A percentile compares a stretch with the other conserved stretches of the same genome.
These are phyloP conservation scores for Nebria ingens DNA, from an alignment of 1,140 invertebrate genomes.

Conservation along the genomic window DNA sequence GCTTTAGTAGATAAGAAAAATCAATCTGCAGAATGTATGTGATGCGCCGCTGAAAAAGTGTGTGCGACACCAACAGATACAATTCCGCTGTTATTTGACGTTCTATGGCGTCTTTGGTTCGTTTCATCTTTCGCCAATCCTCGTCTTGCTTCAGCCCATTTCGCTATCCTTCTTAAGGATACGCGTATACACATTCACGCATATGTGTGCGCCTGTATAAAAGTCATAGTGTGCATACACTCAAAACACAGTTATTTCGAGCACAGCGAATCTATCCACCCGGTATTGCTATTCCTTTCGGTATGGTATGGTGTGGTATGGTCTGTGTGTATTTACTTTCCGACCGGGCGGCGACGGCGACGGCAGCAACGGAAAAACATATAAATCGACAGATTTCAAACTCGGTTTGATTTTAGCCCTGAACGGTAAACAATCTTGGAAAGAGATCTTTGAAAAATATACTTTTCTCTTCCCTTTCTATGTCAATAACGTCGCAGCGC, in stretches of 20 bases:
- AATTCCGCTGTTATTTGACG: neutral
- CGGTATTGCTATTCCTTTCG: neutral
- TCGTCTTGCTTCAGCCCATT: too few relatives aligned
- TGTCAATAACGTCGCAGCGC: neutral
- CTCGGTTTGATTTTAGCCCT: conserved; percentile 5
- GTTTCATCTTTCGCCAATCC: neutral
- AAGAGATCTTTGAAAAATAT: conserved; percentile 8
- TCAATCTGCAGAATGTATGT: too few relatives aligned
- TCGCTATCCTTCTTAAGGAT: too few relatives aligned
- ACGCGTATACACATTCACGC: too few relatives aligned
- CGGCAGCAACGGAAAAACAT: too few relatives aligned
- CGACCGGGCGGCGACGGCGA: neutral
- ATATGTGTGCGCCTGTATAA: neutral
- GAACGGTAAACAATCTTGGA: conserved; percentile 3
- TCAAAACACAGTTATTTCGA: neutral
- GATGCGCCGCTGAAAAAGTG: too few relatives aligned
- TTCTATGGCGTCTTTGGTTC: too few relatives aligned
- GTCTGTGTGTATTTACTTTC: conserved; percentile 1
- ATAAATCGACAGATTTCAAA: conserved; percentile 9
- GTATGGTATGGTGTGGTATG: too few relatives aligned
- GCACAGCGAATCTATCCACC: neutral
- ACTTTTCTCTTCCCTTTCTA: conserved; percentile 2
- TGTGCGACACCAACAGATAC: too few relatives aligned
- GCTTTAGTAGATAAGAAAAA: too few relatives aligned
- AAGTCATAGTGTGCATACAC: neutral